Percentiles rank a stretch among this genome's conserved stretches.
Conservation (phyloP, 2,113 vertebrate species). For the Chitala chitala region DNA sequence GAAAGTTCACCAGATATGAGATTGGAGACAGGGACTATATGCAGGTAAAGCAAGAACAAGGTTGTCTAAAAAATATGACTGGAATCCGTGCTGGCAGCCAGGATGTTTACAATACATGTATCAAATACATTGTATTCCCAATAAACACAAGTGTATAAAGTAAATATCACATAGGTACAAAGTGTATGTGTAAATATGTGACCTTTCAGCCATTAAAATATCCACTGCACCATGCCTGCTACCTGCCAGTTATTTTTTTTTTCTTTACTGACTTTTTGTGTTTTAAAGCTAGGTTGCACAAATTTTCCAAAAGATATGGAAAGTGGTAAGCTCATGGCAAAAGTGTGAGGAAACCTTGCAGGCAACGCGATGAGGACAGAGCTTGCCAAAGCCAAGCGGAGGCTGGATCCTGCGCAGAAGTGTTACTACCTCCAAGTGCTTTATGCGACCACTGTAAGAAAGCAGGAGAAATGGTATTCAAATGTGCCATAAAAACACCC, state of each 20-base stretch:
- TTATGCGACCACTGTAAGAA: conserved; percentile 58
- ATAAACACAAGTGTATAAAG: no score
- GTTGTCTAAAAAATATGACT: conserved; percentile 3
- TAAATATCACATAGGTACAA: no score
- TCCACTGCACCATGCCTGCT: no score
- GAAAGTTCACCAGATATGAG: background rate
- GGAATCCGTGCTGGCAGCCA: no score
- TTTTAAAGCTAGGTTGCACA: background rate
- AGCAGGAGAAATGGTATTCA: background rate
- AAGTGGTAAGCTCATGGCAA: no score
- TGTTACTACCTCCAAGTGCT: conserved; percentile 81
- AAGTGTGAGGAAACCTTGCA: conserved; percentile 68
- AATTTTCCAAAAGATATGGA: background rate
- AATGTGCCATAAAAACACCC: background rate
- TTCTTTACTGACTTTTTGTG: no score
- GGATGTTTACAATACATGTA: no score
- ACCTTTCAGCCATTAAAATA: background rate
- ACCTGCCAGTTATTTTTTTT: no score
- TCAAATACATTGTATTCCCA: no score
- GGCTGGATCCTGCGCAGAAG: conserved; percentile 82
- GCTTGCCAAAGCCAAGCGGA: conserved; percentile 80
- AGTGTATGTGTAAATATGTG: no score
- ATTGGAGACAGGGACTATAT: background rate
- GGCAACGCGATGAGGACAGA: conserved; percentile 76
- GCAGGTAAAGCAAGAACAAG: conserved; percentile 22